A percentile compares a stretch with the other conserved stretches of the same genome.
phyloP scores from a whole-genome alignment of 2,797 vertebrate genomes.

The Xerus rutilus region DNA sequence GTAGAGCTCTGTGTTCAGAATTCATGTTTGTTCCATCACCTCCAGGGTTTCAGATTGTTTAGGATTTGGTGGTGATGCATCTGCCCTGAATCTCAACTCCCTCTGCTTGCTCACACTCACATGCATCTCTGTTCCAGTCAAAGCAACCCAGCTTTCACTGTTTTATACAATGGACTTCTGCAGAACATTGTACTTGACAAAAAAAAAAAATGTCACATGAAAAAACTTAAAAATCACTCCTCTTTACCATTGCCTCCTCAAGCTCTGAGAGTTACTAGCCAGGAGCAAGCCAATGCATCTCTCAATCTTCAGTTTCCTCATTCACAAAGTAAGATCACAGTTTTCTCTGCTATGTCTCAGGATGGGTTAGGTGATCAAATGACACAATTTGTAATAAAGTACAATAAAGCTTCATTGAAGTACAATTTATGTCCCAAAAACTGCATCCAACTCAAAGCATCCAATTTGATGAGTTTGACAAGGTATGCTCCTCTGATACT shows the following conservation, averaged over 20 bases:
- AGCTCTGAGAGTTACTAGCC: background rate
- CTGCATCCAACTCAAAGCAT: background rate
- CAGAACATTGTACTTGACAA: background rate
- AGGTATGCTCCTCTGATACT: background rate
- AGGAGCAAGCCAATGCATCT: accelerated
- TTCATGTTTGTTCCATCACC: background rate
- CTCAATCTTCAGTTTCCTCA: background rate
- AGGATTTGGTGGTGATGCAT: too few species aligned
- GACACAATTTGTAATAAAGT: background rate
- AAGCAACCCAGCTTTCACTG: background rate
- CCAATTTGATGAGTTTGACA: background rate
- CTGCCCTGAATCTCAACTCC: background rate
- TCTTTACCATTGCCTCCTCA: background rate
- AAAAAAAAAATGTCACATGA: background rate
- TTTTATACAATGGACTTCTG: background rate
- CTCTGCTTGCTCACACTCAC: accelerated
- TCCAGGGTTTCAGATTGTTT: background rate
- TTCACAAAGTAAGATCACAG: background rate
- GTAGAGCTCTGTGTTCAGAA: background rate
- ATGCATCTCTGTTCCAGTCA: background rate
- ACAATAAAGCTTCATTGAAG: background rate
- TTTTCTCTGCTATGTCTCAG: background rate
- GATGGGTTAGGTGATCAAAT: background rate
- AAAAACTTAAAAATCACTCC: background rate
- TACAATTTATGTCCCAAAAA: background rate